These are phyloP conservation scores for Clistopyga incitator DNA, from an alignment of 2,888 invertebrate species.

Conservation along the genomic window DNA sequence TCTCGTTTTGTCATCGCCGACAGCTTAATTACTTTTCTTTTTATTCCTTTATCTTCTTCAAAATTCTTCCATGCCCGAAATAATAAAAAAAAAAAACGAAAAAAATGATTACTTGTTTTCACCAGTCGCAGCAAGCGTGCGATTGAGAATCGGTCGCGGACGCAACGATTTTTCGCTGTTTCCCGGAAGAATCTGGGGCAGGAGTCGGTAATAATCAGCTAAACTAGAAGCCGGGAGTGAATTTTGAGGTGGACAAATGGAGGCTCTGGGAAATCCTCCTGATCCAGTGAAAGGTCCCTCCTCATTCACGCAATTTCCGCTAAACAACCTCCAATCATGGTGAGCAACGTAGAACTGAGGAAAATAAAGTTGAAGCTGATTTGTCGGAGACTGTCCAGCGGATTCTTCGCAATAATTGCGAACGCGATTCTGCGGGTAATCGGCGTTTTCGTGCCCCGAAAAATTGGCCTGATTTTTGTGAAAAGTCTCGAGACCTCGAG, in stretches of 20 bases:
- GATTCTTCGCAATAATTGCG: conserved; percentile 5
- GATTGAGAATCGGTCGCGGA: conserved; percentile 42
- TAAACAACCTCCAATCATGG: conserved; percentile 25
- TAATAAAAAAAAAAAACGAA: neutral
- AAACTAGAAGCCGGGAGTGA: conserved; percentile 49
- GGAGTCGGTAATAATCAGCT: conserved; percentile 26
- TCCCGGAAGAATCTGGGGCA: neutral
- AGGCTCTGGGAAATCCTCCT: neutral
- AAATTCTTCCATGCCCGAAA: conserved; percentile 21
- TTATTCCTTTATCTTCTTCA: neutral
- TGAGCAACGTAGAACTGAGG: neutral
- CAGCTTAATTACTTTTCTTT: no score
- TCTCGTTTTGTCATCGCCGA: no score
- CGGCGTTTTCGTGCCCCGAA: neutral
- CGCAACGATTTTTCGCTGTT: neutral
- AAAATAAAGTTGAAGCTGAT: conserved; percentile 2
- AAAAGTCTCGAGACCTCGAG: neutral
- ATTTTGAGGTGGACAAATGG: neutral
- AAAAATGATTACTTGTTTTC: conserved; percentile 13
- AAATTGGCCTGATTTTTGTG: conserved; percentile 1
- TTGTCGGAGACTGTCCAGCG: neutral
- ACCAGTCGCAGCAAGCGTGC: conserved; percentile 9
- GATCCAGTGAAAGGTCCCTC: neutral
- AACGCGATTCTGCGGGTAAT: neutral
- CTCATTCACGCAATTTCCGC: neutral